Percentiles rank a stretch among this genome's conserved stretches.
Conservation (phyloP, 2,113 vertebrate genomes). For the Misgurnus anguillicaudatus region DNA sequence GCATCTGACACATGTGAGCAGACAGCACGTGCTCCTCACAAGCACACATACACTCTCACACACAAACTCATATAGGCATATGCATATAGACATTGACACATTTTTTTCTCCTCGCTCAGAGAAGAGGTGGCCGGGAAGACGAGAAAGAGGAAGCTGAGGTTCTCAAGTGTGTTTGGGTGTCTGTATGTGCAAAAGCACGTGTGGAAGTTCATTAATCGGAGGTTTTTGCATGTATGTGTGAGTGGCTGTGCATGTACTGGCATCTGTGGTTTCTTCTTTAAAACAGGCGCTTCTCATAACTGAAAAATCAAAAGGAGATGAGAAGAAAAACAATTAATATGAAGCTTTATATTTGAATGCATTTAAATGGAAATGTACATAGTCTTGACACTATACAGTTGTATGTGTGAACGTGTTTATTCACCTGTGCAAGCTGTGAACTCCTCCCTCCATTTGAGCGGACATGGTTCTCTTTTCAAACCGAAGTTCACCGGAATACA, state of each 20-base stretch:
- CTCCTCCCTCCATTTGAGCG: conserved; percentile 94
- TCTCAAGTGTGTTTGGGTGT: conserved; percentile 32
- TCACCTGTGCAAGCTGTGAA: conserved; percentile 96
- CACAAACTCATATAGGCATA: not conserved
- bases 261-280: conserved; percentile 68
- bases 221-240: conserved; percentile 46
- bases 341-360: no score
- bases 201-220: conserved; percentile 3
- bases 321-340: not conserved
- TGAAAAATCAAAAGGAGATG: conserved; percentile 59
- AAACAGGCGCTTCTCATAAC: conserved; percentile 96
- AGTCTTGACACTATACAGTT: not conserved
- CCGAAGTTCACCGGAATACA: conserved; percentile 97
- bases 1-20: conserved; percentile 24
- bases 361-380: not conserved
- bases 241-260: conserved; percentile 39
- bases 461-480: conserved; percentile 95
- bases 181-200: not conserved
- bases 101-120: conserved; percentile 28
- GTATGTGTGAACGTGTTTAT: conserved; percentile 42
- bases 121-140: conserved; percentile 47
- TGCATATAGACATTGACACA: conserved; percentile 28
- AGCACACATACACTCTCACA: conserved; percentile 5
- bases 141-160: conserved; percentile 44
- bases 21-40: not conserved